Percentiles rank a stretch among this genome's conserved stretches.
phyloP scores from a whole-genome alignment of 1,140 invertebrate species.

The Phymorhynchus buccinoides region DNA sequence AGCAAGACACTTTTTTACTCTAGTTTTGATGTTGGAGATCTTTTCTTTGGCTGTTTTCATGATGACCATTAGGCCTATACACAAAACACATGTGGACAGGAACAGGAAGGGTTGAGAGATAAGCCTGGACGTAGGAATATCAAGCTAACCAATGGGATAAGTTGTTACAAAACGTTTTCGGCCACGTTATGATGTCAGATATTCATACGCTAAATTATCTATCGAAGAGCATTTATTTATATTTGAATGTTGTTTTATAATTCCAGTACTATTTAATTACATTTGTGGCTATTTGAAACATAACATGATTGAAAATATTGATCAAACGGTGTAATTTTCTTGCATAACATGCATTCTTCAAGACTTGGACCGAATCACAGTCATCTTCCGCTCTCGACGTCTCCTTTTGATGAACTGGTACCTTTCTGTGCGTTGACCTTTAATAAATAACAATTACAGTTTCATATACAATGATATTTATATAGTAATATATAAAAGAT shows the following conservation, averaged over 20 bases:
- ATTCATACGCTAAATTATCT: not conserved
- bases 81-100: not conserved
- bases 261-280: not conserved
- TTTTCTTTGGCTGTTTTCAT: slow-evolving; percentile 23
- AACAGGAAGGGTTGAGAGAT: not conserved
- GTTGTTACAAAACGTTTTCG: not conserved
- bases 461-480: too few species aligned
- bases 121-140: not conserved
- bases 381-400: not conserved
- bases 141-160: not conserved
- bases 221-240: not conserved
- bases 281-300: not conserved
- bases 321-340: not conserved
- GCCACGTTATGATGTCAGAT: not conserved
- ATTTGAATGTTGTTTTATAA: not conserved
- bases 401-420: not conserved
- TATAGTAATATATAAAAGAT: too few species aligned
- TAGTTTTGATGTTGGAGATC: slow-evolving; percentile 35
- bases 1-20: slow-evolving; percentile 50
- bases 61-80: not conserved
- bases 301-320: not conserved
- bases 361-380: not conserved
- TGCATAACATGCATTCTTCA: not conserved
- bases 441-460: too few species aligned
- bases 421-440: too few species aligned